phyloP scores from a whole-genome alignment of 2,797 vertebrate genomes.

The Alauda arvensis region DNA sequence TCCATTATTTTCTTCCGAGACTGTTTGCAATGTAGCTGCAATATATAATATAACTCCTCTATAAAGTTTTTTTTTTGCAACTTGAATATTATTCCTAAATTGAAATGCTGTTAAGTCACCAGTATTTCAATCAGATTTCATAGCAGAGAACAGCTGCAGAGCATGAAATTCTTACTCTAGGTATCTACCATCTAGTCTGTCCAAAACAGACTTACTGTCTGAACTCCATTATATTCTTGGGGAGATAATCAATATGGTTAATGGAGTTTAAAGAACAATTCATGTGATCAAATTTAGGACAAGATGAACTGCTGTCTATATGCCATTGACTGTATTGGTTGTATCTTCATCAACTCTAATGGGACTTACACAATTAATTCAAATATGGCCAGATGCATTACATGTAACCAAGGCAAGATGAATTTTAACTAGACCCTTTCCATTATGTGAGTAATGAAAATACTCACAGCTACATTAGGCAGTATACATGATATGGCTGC shows the following conservation, averaged over 20 bases:
- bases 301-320: neutral
- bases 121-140: neutral
- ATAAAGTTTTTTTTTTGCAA: neutral
- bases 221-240: neutral
- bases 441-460: neutral
- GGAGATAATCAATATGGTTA: constrained; percentile 29
- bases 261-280: constrained; percentile 38
- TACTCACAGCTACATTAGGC: neutral
- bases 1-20: neutral
- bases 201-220: neutral
- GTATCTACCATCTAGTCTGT: neutral
- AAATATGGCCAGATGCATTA: neutral
- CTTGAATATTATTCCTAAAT: neutral
- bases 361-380: neutral
- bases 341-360: neutral
- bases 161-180: neutral
- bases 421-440: neutral
- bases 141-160: neutral
- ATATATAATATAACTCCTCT: neutral
- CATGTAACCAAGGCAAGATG: neutral
- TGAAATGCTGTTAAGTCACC: neutral
- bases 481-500: neutral
- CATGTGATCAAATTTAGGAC: constrained; percentile 6
- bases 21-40: neutral
- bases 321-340: neutral